Evolutionary conservation across 2,797 vertebrate species (phyloP), one percentile per base, ranked within the genome.

Genomic region (Hypotaenidia philippensis): DNA sequence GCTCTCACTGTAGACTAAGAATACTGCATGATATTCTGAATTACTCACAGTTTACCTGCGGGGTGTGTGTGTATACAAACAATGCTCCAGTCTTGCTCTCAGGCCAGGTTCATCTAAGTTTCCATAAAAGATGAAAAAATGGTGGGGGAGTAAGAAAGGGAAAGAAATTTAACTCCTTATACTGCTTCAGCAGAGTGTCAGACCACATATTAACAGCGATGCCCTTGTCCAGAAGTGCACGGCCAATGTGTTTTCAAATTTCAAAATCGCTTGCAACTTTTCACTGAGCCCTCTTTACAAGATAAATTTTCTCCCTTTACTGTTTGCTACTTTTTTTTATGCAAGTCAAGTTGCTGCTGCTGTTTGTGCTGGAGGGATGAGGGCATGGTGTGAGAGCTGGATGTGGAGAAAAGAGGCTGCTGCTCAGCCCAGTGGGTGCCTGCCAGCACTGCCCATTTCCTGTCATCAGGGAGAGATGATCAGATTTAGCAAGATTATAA

Each of bases 401-500:
- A 55, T 47, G 21, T 3, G 13, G 18, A 60, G 49, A 12, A 14
- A 75, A 55, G 18, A 36, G 29, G 6, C 52, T 53, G 60, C 4
- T 13, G 13, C n/a, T n/a, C 13, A 40, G 12, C n/a, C 41, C 72
- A 41, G 31, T 0, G 0, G 38, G 12, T 5, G 6, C 27, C 38
- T 61, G 38, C 4, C 53, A 72, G 27, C 22, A 9, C 34, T 65
- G 83, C 14, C 14, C 40, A 75, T 3, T 10, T 31, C 18, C 26
- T 63, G 10, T 31, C 52, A 36, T 23, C 8, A 36, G 49, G 26
- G 26, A 36, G 7, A 56, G 11, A 3, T 1, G 19, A 71, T 36
- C 29, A 49, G 26, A 65, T 55, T 90, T 52, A 68, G n/a, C 45
- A 71, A 75, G 57, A 34, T n/a, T 25, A 34, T 19, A 68, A 87